Conservation (phyloP, 2,888 invertebrate species). For the Stramonita haemastoma region DNA sequence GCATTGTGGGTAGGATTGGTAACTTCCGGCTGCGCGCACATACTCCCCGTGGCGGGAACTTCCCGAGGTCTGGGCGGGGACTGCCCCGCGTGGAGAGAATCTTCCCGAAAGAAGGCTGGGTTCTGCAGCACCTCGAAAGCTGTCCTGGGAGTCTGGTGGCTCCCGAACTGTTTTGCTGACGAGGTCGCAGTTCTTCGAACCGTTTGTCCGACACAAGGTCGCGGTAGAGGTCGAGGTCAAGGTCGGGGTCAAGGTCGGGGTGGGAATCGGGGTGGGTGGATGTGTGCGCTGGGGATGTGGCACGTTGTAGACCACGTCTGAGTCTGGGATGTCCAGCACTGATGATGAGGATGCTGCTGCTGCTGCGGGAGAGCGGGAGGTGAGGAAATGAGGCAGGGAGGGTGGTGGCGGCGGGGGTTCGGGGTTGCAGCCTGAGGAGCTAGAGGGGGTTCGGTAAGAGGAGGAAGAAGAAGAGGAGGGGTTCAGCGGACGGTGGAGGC, state of each 20-base stretch:
- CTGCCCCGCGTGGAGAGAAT: not conserved
- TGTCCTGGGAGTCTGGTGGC: slow-evolving; percentile 39
- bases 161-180: slow-evolving; percentile 39
- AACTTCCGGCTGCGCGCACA: slow-evolving; percentile 13
- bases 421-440: not conserved
- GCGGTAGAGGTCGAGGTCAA: slow-evolving; percentile 18
- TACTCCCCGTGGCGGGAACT: slow-evolving; percentile 20
- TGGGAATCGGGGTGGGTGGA: not conserved
- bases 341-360: not conserved
- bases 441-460: not conserved
- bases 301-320: not conserved
- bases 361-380: not conserved
- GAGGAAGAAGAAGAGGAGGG: not conserved
- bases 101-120: slow-evolving; percentile 30
- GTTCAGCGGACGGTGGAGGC: not conserved
- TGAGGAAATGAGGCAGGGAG: not conserved
- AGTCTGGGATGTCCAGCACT: not conserved
- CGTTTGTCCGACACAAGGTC: slow-evolving; percentile 37
- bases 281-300: not conserved
- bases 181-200: slow-evolving; percentile 62
- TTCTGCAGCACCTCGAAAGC: slow-evolving; percentile 48
- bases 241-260: not conserved
- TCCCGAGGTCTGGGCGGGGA: slow-evolving; percentile 32
- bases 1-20: not conserved
- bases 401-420: not conserved